Evolutionary conservation across 1,140 invertebrate species (phyloP).

Genomic region (Drosophila jambulina): DNA sequence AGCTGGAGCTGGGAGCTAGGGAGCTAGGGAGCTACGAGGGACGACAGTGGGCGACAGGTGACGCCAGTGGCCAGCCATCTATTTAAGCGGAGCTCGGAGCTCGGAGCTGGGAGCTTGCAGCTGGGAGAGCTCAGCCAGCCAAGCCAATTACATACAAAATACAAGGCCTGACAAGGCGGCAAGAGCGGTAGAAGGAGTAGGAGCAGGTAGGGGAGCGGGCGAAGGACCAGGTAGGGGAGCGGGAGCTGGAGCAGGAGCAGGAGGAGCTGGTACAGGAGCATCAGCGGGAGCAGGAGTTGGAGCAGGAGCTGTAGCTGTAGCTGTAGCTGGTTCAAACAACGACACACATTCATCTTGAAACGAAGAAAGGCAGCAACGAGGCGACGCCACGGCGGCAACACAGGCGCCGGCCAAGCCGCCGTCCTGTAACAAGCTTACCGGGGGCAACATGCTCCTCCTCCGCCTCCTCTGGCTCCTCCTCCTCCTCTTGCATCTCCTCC

Average conservation of each 20-base stretch:
- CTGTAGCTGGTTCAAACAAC: slow-evolving; percentile 22
- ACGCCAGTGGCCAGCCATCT: slow-evolving; percentile 70
- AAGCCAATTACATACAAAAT: slow-evolving; percentile 83
- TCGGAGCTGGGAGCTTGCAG: neutral
- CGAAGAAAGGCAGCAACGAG: neutral
- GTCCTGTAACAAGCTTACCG: slow-evolving; percentile 57
- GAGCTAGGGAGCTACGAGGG: slow-evolving; percentile 30
- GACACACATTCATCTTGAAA: slow-evolving; percentile 78
- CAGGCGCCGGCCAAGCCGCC: slow-evolving; percentile 56
- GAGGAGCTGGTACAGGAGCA: neutral
- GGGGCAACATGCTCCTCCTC: slow-evolving; percentile 54
- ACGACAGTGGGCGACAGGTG: slow-evolving; percentile 73
- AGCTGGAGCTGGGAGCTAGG: slow-evolving; percentile 10
- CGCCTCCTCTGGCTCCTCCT: slow-evolving; percentile 2
- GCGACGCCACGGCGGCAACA: slow-evolving; percentile 45
- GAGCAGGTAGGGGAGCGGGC: neutral
- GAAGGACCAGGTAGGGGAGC: neutral
- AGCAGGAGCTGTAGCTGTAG: slow-evolving; percentile 1
- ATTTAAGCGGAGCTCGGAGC: slow-evolving; percentile 52
- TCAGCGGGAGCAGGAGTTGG: slow-evolving; percentile 2
- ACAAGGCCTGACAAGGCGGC: slow-evolving; percentile 72
- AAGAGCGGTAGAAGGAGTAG: neutral
- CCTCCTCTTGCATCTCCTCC: neutral
- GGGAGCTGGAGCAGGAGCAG: neutral
- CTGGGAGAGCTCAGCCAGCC: slow-evolving; percentile 44